Evolutionary conservation across 2,888 invertebrate species (phyloP), one percentile per base, ranked within the genome.

Genomic region (Phengaris arion): DNA sequence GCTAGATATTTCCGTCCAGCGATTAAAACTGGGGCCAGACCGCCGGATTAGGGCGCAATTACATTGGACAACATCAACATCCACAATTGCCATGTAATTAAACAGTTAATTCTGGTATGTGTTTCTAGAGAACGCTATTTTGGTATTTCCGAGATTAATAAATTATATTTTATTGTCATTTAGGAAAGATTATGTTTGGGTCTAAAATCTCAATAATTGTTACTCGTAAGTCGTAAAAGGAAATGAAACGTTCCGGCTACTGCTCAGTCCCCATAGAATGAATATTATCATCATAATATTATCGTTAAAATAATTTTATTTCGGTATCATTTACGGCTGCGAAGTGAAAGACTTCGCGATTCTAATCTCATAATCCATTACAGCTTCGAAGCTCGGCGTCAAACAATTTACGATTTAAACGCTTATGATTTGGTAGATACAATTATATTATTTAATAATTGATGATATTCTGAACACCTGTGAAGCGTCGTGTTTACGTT

Each of bases 251-350:
- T 22, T 15, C 59, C 59, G 22, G 7, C 64, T 12, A 5, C 64
- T 10, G 35, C 35, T 6, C 45, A 45, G 10, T 64, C 35, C 35
- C 64, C 35, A 64, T 64, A 35, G 35, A 64, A 52, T 9, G 9
- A 52, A 64, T 45, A 64, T 64, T 64, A 64, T 64, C 64, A 35
- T 64, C 35, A 12, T 64, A 64, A 45, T 64, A 45, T 64, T 45
- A 45, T 64, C 64, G 64, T 64, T 64, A 64, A 45, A 64, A 13
- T 64, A 64, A 64, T 64, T 64, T 35, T 64, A 64, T 64, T 64
- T 64, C 35, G 2, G 35, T 45, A 64, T 64, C 35, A 13, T 45
- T 64, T 45, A 7, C 35, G 35, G 64, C 35, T 12, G 64, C 64
- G 12, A 35, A 64, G 12, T 45, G 64, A 64, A 64, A 64, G 12